Evolutionary conservation across 2,113 vertebrate species (phyloP).

Genomic region (Camelus bactrianus): DNA sequence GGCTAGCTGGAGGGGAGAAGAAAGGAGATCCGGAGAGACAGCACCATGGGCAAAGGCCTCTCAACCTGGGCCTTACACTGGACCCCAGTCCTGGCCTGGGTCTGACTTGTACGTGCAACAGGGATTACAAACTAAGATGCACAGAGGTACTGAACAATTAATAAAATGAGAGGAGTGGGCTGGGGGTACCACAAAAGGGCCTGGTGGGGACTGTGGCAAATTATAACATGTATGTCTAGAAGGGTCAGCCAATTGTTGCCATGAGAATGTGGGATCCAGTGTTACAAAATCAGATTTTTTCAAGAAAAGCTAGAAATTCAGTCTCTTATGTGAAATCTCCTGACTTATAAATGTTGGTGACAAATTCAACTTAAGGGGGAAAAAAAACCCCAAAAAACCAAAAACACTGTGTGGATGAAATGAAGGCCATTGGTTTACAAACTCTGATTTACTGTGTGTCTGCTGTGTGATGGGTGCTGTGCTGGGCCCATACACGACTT

Average conservation of each 20-base stretch:
- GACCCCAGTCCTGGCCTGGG: neutral
- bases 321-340: neutral
- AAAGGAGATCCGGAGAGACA: neutral
- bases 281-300: neutral
- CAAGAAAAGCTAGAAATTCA: neutral
- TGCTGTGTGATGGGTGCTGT: neutral
- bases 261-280: neutral
- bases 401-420: neutral
- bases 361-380: neutral
- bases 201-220: neutral
- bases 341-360: neutral
- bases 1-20: neutral
- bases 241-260: neutral
- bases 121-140: neutral
- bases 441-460: neutral
- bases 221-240: accelerated
- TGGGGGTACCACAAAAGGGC: neutral
- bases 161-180: neutral
- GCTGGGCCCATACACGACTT: neutral
- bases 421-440: neutral
- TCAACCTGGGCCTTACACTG: neutral
- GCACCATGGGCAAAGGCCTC: neutral
- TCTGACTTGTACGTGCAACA: neutral
- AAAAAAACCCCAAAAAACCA: neutral
- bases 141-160: neutral